Base-by-base conservation (phyloP, 2,797 vertebrate genomes). In the Tamandua tetradactyla region DNA sequence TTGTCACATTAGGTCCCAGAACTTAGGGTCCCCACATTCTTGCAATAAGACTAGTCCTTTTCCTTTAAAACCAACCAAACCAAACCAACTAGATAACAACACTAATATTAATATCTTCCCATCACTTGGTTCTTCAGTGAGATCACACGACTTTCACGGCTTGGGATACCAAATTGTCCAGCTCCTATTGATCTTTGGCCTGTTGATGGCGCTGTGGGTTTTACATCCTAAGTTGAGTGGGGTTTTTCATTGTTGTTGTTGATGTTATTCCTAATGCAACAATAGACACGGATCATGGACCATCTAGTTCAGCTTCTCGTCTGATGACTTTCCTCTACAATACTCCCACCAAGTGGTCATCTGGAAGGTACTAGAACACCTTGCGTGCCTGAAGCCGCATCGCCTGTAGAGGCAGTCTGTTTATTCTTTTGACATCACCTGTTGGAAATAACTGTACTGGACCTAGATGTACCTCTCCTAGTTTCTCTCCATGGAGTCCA, bases 301-400 rank as follows among this genome's bases (percentile, higher is more conserved):
- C 61, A 7, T 71, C 42, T 82, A 68, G 59, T 27, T 83, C 75
- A 52, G 49, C 27, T 0, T 22, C 20, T 23, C 75, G 42, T 76
- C 83, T 61, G 52, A 87, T 64, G 40, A 47, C 92, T 97, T 95
- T 62, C 83, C 93, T 96, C 93, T 92, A 52, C 92, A 97, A 97
- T n/a, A 96, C 96, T 69, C 95, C 96, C 96, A 97, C 95, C 97
- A 96, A 96, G 95, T 95, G 95, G 95, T 91, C 94, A 89, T 72
- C 23, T 23, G 68, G 68, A 52, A 83, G 9, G 18, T 3, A 4
- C 49, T 37, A 62, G 83, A 62, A 78, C 30, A 42, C 22, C 44
- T 25, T 27, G 59, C 52, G 17, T 32, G 68, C 13, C 40, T n/a
- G 74, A 78, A 75, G n/a, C 7, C 44, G 71, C 23, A 27, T 27